These are phyloP conservation scores for Scyliorhinus canicula DNA, from an alignment of 2,797 vertebrate genomes.

Conservation along the genomic window DNA sequence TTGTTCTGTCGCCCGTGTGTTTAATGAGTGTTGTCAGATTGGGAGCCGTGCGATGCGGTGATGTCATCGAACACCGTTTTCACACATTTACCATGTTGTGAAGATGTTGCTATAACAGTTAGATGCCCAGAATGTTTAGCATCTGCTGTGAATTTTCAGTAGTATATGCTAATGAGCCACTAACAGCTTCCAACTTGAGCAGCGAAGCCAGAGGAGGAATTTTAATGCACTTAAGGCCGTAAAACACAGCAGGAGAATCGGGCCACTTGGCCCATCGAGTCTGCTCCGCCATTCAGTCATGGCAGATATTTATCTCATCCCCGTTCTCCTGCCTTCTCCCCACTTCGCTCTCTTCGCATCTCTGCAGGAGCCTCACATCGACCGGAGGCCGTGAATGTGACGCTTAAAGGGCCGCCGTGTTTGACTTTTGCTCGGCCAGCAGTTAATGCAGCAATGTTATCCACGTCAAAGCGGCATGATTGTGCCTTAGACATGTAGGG, in stretches of 20 bases:
- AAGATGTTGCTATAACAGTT: not conserved
- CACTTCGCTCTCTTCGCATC: not conserved
- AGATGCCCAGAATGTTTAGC: constrained; percentile 6
- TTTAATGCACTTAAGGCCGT: not conserved
- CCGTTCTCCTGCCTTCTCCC: no score
- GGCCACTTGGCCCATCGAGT: no score
- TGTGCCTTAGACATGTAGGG: not conserved
- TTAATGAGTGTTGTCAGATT: not conserved
- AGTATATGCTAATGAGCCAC: not conserved
- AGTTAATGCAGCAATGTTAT: not conserved
- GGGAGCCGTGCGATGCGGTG: not conserved
- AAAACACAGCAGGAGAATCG: no score
- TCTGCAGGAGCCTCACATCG: not conserved
- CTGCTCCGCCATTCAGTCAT: no score
- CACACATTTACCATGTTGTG: not conserved
- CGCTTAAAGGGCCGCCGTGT: not conserved
- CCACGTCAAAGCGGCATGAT: not conserved
- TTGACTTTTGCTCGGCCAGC: not conserved
- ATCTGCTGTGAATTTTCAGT: constrained; percentile 3
- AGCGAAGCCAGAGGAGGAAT: not conserved
- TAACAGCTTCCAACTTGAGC: not conserved
- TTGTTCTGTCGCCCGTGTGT: not conserved
- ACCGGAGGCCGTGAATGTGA: not conserved
- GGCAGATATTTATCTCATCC: no score
- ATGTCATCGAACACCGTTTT: not conserved